Conservation (phyloP, 2,797 vertebrate genomes). For the Anolis apletophallus region DNA sequence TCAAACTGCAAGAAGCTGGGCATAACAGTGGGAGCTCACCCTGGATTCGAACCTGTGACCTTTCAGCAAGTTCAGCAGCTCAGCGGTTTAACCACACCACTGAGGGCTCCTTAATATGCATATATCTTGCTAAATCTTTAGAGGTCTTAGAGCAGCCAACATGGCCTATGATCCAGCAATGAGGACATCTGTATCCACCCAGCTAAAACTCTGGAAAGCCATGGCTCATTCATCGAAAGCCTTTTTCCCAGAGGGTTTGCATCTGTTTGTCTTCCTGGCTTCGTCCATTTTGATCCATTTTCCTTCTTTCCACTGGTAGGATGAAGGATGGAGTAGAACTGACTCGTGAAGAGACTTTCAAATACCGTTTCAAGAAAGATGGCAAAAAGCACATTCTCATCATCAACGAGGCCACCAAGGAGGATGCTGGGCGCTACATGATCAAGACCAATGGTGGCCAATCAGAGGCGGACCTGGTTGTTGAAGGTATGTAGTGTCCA, state of each 20-base stretch:
- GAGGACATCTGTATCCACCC: background rate
- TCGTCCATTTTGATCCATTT: background rate
- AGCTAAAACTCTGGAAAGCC: background rate
- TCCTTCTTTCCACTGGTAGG: slow-evolving; percentile 74
- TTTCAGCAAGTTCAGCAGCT: no score
- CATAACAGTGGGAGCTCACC: no score
- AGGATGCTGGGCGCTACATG: slow-evolving; percentile 85
- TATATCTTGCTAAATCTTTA: background rate
- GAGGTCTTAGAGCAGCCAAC: background rate
- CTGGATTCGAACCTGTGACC: no score
- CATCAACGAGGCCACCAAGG: slow-evolving; percentile 85
- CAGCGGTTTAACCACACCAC: no score
- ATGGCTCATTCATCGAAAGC: background rate
- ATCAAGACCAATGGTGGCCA: slow-evolving; percentile 88
- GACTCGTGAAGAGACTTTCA: slow-evolving; percentile 84
- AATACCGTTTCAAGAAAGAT: slow-evolving; percentile 93
- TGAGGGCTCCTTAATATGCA: background rate
- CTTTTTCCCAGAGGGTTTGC: no score
- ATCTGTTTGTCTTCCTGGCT: background rate
- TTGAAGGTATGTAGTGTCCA: slow-evolving; percentile 83
- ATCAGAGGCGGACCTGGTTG: slow-evolving; percentile 89
- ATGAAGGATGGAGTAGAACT: slow-evolving; percentile 91
- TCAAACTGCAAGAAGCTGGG: no score
- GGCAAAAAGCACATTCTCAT: slow-evolving; percentile 88
- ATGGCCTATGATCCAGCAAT: background rate